These are phyloP conservation scores for Columba livia DNA, from an alignment of 2,113 vertebrate genomes.

Conservation along the genomic window DNA sequence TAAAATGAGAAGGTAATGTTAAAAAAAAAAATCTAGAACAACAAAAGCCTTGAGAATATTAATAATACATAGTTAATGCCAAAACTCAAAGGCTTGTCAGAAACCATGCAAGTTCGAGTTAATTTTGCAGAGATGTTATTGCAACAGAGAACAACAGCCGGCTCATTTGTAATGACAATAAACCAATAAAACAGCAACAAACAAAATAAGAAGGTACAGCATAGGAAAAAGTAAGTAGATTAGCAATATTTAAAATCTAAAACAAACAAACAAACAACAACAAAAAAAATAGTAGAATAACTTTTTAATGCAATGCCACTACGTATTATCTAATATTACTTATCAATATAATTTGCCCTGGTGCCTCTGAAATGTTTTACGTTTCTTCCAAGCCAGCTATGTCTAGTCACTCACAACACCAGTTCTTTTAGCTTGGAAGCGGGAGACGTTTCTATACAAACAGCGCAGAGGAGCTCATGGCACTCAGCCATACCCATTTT, in stretches of 20 bases:
- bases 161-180: not conserved
- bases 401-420: not conserved
- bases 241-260: not conserved
- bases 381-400: not conserved
- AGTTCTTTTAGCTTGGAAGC: not conserved
- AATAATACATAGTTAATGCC: not conserved
- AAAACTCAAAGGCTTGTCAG: slow-evolving; percentile 15
- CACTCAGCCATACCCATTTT: not conserved
- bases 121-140: not conserved
- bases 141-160: not conserved
- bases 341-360: not conserved
- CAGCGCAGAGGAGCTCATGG: not conserved
- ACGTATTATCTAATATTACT: not conserved
- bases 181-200: not conserved
- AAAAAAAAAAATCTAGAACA: not conserved
- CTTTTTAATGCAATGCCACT: not conserved
- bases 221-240: not conserved
- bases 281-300: no score
- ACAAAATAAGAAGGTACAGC: not conserved
- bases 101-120: not conserved
- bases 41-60: not conserved
- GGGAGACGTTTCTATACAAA: not conserved
- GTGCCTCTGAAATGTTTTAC: not conserved
- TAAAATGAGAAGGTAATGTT: not conserved
- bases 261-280: not conserved